These are phyloP conservation scores for Scyliorhinus canicula DNA, from an alignment of 2,797 vertebrate genomes.

Conservation along the genomic window DNA sequence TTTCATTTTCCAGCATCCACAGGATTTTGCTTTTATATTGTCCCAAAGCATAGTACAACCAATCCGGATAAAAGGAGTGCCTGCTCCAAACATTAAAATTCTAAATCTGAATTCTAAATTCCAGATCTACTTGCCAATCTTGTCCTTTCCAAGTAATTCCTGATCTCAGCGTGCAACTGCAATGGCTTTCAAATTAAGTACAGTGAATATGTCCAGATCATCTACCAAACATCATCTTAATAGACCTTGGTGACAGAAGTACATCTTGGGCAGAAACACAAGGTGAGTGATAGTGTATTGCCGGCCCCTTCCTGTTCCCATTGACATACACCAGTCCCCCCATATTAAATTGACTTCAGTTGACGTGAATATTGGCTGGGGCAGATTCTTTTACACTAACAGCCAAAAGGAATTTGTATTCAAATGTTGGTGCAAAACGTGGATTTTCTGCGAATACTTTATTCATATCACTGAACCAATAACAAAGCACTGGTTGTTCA, in stretches of 20 bases:
- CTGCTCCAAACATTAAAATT: neutral
- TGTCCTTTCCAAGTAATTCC: neutral
- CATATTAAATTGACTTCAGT: neutral
- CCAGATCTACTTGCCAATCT: neutral
- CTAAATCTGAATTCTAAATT: neutral
- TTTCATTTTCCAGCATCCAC: neutral
- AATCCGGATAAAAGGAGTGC: neutral
- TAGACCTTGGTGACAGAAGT: neutral
- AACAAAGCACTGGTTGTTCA: neutral
- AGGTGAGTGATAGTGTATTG: neutral
- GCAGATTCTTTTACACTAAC: neutral
- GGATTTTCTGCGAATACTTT: too few species aligned
- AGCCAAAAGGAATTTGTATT: neutral
- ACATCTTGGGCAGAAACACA: neutral
- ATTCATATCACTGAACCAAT: neutral
- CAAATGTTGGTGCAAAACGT: neutral
- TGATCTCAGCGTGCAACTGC: neutral
- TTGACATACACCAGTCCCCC: neutral
- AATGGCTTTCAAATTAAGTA: neutral
- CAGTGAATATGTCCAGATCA: neutral
- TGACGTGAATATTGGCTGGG: neutral
- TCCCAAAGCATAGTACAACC: neutral
- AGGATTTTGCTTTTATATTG: neutral
- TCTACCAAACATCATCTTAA: too few species aligned
- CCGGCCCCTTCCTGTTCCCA: neutral